Evolutionary conservation across 2,888 invertebrate species (phyloP).

Genomic region (Drosophila buzzatii): DNA sequence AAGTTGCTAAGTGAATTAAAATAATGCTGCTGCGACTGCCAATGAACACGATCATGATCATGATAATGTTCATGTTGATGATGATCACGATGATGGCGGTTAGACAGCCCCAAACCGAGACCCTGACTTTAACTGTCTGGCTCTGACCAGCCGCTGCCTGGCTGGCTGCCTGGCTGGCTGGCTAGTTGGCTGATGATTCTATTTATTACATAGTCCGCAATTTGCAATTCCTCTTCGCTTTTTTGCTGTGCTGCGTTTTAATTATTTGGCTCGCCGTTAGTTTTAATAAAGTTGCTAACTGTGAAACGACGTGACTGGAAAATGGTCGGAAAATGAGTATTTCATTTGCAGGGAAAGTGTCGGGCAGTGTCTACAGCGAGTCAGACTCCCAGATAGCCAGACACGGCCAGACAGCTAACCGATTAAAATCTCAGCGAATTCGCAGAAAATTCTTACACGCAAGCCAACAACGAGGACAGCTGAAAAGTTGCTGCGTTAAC

Average conservation of each 20-base stretch:
- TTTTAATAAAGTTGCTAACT: constrained; percentile 80
- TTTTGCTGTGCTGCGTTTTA: constrained; percentile 64
- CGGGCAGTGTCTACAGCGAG: constrained; percentile 26
- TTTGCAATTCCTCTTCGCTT: constrained; percentile 62
- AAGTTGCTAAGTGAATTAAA: constrained; percentile 74
- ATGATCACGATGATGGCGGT: constrained; percentile 27
- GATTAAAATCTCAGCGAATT: constrained; percentile 76
- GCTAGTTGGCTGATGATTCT: constrained; percentile 67
- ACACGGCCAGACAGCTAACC: constrained; percentile 44
- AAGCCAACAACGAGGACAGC: constrained; percentile 60
- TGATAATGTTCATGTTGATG: constrained; percentile 27
- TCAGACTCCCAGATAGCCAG: not conserved
- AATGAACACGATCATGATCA: constrained; percentile 26
- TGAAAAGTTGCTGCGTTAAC: constrained; percentile 76
- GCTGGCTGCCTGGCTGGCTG: constrained; percentile 1
- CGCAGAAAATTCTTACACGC: constrained; percentile 80
- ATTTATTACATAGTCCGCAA: constrained; percentile 74
- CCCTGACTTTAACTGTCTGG: constrained; percentile 52
- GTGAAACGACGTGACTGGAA: constrained; percentile 76
- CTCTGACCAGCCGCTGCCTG: constrained; percentile 15
- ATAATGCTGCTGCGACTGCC: constrained; percentile 54
- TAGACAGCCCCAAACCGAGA: constrained; percentile 44
- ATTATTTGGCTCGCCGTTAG: constrained; percentile 76
- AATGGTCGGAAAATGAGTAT: constrained; percentile 66
- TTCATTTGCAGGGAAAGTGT: constrained; percentile 74